Percentiles rank a stretch among this genome's conserved stretches.
Evolutionary conservation across 2,888 invertebrate genomes (phyloP).

Genomic region (Parnassius smintheus): DNA sequence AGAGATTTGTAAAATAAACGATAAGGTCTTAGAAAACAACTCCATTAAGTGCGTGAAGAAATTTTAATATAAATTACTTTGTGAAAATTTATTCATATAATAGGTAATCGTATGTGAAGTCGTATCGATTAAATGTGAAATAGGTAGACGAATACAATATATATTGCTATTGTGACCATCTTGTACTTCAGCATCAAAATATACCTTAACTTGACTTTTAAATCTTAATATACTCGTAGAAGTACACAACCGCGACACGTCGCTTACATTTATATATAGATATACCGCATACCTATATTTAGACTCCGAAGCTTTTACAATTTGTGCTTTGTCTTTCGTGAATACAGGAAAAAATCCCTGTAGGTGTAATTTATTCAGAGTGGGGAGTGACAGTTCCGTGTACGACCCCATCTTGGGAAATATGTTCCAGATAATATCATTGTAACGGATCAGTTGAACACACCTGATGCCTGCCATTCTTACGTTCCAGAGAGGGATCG

Average conservation of each 20-base stretch:
- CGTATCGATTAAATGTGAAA: neutral
- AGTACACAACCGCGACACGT: neutral
- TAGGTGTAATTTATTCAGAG: conserved; percentile 69
- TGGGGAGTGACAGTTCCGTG: conserved; percentile 50
- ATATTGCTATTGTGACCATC: neutral
- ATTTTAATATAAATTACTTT: neutral
- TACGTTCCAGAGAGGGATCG: conserved; percentile 46
- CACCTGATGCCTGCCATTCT: conserved; percentile 71
- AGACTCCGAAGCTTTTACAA: conserved; percentile 4
- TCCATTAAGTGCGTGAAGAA: neutral
- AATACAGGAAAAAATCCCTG: conserved; percentile 33
- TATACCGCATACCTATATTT: neutral
- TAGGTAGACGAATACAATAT: neutral
- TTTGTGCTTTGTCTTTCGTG: conserved; percentile 16
- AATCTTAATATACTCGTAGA: conserved; percentile 23
- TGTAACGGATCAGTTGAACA: conserved; percentile 66
- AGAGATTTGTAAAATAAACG: neutral
- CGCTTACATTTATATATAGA: conserved; percentile 2
- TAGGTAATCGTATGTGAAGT: neutral
- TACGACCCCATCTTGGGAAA: conserved; percentile 62
- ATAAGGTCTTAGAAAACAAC: neutral
- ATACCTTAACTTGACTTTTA: conserved; percentile 35
- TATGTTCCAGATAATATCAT: conserved; percentile 72
- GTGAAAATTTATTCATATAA: neutral
- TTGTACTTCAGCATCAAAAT: conserved; percentile 32